Conservation (phyloP, 2,797 vertebrate species). For the Florisuga fusca region DNA sequence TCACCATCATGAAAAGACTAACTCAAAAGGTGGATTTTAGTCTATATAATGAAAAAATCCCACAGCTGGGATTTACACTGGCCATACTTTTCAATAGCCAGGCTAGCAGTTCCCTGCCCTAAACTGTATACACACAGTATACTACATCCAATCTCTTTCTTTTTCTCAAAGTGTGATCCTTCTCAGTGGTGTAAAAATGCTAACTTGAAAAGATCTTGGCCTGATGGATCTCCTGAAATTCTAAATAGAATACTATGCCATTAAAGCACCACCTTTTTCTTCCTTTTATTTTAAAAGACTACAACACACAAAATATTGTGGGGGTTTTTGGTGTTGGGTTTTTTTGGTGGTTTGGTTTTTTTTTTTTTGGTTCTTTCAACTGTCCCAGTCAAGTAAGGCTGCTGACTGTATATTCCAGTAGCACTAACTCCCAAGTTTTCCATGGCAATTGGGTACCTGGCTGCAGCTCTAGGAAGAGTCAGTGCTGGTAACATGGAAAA, state of each 20-base stretch:
- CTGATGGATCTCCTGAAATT: background rate
- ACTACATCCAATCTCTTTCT: accelerated
- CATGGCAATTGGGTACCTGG: background rate
- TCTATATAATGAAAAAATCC: background rate
- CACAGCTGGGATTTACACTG: background rate
- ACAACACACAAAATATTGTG: accelerated
- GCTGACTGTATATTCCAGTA: background rate
- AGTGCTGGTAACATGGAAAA: background rate
- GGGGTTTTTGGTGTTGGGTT: too few species aligned
- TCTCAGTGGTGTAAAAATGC: background rate
- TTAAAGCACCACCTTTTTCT: background rate
- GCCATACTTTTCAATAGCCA: background rate
- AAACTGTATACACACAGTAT: accelerated
- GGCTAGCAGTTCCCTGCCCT: accelerated
- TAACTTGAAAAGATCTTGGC: background rate
- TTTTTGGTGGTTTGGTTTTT: too few species aligned
- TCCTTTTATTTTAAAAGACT: background rate
- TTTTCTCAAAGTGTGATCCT: background rate
- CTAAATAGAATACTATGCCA: too few species aligned
- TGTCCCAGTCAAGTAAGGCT: background rate
- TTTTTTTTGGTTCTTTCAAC: background rate
- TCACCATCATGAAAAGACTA: background rate
- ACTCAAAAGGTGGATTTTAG: background rate
- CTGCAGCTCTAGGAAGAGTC: background rate
- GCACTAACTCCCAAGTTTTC: background rate